A percentile compares a stretch with the other conserved stretches of the same genome.
Conservation (phyloP, 1,140 invertebrate genomes). For the Meloidogyne chitwoodi region DNA sequence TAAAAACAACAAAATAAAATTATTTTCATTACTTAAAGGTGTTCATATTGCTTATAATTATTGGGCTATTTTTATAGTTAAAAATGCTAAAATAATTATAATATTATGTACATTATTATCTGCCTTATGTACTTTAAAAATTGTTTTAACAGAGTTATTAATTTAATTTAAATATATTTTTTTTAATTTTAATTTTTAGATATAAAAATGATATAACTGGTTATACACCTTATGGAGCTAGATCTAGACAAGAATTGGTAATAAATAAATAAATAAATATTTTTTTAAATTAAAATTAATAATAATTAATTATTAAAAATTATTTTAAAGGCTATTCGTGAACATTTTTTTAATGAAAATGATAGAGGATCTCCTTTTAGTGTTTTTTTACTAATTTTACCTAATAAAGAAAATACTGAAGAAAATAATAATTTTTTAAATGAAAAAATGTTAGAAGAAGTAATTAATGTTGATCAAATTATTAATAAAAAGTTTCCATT, state of each 20-base stretch:
- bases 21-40: not conserved
- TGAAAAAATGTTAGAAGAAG: conserved; percentile 21
- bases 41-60: conserved; percentile 15
- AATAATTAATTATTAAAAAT: not conserved
- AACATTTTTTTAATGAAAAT: conserved; percentile 30
- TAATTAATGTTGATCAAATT: conserved; percentile 28
- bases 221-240: conserved; percentile 43
- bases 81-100: conserved; percentile 24
- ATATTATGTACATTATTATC: conserved; percentile 32
- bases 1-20: not conserved
- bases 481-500: conserved; percentile 25
- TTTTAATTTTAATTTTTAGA: conserved; percentile 19
- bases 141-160: conserved; percentile 33
- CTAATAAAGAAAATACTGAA: not conserved
- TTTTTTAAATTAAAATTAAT: not conserved
- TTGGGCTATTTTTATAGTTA: conserved; percentile 39
- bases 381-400: conserved; percentile 24
- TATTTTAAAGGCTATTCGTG: not conserved
- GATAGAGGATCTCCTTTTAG: conserved; percentile 29
- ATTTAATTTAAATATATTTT: not conserved
- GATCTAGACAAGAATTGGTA: conserved; percentile 33
- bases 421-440: conserved; percentile 26
- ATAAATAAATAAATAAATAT: not conserved
- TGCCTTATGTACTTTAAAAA: conserved; percentile 38
- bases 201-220: conserved; percentile 43